Base-by-base conservation (phyloP, 2,113 vertebrate genomes). In the Peromyscus polionotus region DNA sequence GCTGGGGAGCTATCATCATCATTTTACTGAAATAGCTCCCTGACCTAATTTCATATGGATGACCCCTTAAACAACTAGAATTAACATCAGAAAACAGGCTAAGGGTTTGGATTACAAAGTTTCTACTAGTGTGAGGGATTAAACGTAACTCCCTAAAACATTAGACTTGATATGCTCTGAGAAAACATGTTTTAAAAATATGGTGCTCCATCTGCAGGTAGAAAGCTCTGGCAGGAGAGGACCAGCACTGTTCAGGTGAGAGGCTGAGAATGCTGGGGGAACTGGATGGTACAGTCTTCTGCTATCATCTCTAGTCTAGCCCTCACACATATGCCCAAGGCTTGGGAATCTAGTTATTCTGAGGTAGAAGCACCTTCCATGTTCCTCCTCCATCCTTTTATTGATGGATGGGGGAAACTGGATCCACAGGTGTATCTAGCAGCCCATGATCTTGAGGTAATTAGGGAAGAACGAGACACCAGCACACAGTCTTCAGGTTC, bases 1-100 rank as follows among this genome's bases (percentile, higher is more conserved):
- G 31, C 88, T 65, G 13, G 51, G 61, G 45, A 94, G 36, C 28
- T 90, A 28, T 72, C 90, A 7, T 22, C 48, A 9, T 31, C 42
- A 0, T 90, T 91, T 96, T 85, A 5, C 36, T 84, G 17, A 84
- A 65, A 75, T 81, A 12, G 75, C 54, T 75, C 61, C 68, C 48
- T 92, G 54, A 42, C 80, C 92, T 90, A 31, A 94, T 97, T 93
- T 67, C 3, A 0, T 65, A 8, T 67, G 63, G 39, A 20, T 70
- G n/a, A 57, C 59, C 79, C 54, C 36, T 91, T 90, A 75, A 94
- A 83, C 79, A 93, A 63, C 85, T 16, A 65, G 73, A 90, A 84
- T 88, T 68, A 73, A 90, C 68, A 63, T 5, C 13, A 57, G 42
- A 45, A 94, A 92, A 80, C 26, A 92, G 90, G 54, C 24, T 4